Percentiles rank a stretch among this genome's conserved stretches.
Conservation (phyloP, 2,113 vertebrate genomes). For the Amblyornis subalaris region DNA sequence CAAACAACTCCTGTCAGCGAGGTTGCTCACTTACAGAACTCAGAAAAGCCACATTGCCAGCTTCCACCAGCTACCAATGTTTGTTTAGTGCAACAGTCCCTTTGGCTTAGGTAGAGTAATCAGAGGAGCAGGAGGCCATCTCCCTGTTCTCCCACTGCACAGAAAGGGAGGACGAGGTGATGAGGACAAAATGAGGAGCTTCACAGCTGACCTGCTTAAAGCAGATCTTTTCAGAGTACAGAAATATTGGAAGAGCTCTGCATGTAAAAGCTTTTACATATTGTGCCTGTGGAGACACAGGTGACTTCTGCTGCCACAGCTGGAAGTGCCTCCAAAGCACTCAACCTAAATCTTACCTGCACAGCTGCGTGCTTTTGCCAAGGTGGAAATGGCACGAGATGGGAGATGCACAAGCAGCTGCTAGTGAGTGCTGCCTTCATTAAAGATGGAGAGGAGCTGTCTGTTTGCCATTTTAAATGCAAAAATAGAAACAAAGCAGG, state of each 20-base stretch:
- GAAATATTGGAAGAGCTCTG: neutral
- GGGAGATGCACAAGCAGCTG: neutral
- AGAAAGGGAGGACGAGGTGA: neutral
- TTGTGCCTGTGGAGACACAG: neutral
- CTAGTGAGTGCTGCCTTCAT: neutral
- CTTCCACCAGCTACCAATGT: neutral
- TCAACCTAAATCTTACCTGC: neutral
- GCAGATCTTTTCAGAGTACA: neutral
- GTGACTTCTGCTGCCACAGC: neutral
- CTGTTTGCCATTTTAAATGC: neutral
- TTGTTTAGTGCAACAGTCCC: neutral
- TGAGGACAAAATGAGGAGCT: neutral
- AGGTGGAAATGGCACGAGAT: neutral
- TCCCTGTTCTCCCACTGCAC: neutral
- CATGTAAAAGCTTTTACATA: neutral
- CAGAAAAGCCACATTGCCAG: neutral
- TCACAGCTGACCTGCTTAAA: neutral
- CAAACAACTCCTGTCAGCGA: neutral
- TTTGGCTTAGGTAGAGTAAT: neutral
- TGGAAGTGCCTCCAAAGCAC: neutral
- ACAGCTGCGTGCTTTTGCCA: accelerated
- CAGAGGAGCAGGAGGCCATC: neutral
- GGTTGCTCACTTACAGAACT: neutral
- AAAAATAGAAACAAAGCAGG: neutral
- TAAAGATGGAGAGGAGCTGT: neutral